These are phyloP conservation scores for Montipora efflorescens DNA, from an alignment of 64 coral and sea anemone genomes.

Conservation along the genomic window DNA sequence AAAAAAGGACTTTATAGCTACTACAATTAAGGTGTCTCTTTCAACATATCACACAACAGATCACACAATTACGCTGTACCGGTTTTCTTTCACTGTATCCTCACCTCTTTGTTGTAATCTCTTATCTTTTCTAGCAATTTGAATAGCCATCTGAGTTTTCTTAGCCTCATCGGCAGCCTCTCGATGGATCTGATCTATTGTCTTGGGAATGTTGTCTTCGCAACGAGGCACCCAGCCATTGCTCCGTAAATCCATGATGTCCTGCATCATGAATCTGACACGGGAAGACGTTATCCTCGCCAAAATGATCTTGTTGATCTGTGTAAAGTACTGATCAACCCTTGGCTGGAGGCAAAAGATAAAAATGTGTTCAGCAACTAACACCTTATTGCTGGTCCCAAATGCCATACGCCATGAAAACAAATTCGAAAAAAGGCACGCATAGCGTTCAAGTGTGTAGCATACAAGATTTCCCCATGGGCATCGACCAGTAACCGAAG, in stretches of 20 bases:
- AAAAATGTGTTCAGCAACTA: background rate
- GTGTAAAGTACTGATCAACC: constrained; percentile 94
- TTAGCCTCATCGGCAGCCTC: constrained; percentile 79
- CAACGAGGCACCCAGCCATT: constrained; percentile 87
- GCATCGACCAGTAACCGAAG: too few relatives aligned
- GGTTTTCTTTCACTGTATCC: background rate
- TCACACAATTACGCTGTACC: too few relatives aligned
- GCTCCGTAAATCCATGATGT: constrained; percentile 75
- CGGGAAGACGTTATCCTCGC: constrained; percentile 74
- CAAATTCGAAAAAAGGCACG: too few relatives aligned
- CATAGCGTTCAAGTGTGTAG: too few relatives aligned
- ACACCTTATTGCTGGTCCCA: background rate
- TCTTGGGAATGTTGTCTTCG: constrained; percentile 92
- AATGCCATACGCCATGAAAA: too few relatives aligned
- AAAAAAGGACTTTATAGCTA: too few relatives aligned
- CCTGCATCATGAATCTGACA: constrained; percentile 88
- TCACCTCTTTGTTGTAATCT: constrained; percentile 47
- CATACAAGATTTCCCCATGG: too few relatives aligned
- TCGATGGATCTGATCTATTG: constrained; percentile 94
- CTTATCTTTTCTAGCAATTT: constrained; percentile 27
- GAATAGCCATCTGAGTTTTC: constrained; percentile 66
- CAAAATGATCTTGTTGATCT: constrained; percentile 88
- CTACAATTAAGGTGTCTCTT: too few relatives aligned
- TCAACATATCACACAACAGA: too few relatives aligned
- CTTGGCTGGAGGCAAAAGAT: constrained; percentile 63